Evolutionary conservation across 30 jellyfish, hydroid and myxozoan species (phyloP), one percentile per base, ranked within the genome.

Genomic region (Turritopsis rubra): DNA sequence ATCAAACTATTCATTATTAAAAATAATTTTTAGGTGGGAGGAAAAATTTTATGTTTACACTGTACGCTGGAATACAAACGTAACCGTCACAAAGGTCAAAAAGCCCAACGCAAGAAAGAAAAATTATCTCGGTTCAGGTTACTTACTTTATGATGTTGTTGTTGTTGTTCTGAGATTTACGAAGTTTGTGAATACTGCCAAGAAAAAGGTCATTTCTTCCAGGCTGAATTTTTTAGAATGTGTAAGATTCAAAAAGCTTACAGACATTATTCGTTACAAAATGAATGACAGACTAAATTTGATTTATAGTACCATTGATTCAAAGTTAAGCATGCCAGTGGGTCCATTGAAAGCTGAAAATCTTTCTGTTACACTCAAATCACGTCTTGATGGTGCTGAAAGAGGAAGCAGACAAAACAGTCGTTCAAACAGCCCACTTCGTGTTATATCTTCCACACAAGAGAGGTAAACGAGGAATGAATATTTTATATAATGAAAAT

Each of bases 11-110:
- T n/a, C n/a, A n/a, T n/a, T n/a, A n/a, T n/a, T n/a, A n/a, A n/a
- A n/a, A n/a, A n/a, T n/a, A n/a, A n/a, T 71, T 60, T 66, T 29
- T 72, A 91, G 97, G 96, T 86, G 28, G 95, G 80, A 28, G 97
- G 97, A 0, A 79, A 83, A 68, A 28, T 87, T 5, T 85, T 91
- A 7, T 91, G 97, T 75, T 28, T 91, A 72, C 85, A 81, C 25
- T 91, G 97, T 76, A 91, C 96, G 0, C 54, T 86, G 72, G 90
- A 83, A 54, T 88, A 75, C 88, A 87, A 85, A 80, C 52, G 90
- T 52, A 89, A 81, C 72, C 84, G 71, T 28, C 96, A 87, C 75
- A 83, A 73, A 79, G 52, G 25, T 18, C 87, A 85, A 65, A 75
- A 68, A 21, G 92, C 72, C 8, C 82, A 84, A 73, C 70, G 54